Evolutionary conservation across 2,888 invertebrate species (phyloP).

Genomic region (Desoria tigrina): DNA sequence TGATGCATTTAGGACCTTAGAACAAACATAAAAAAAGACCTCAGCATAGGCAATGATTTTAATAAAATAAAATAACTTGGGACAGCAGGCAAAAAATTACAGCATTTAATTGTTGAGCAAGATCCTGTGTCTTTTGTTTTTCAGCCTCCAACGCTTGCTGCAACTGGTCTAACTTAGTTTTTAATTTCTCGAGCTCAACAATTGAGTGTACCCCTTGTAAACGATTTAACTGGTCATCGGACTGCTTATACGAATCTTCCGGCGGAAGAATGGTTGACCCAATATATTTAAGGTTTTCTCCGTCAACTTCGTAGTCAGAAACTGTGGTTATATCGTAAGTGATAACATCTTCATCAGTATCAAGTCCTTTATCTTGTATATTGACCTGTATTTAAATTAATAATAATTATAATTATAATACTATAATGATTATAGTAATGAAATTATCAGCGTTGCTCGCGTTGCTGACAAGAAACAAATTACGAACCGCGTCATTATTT

Average conservation of each 20-base stretch:
- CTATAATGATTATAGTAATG: no score
- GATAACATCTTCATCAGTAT: not conserved
- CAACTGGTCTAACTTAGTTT: constrained; percentile 20
- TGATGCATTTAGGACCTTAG: no score
- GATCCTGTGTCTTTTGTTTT: not conserved
- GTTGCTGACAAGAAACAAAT: no score
- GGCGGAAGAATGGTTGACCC: constrained; percentile 3
- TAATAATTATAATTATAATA: no score
- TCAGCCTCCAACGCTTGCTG: constrained; percentile 3
- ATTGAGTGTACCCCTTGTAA: constrained; percentile 13
- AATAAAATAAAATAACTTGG: no score
- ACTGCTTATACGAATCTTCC: constrained; percentile 19
- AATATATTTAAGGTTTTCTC: not conserved
- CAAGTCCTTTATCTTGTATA: no score
- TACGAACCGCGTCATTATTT: no score
- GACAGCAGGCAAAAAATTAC: not conserved
- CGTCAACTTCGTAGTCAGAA: constrained; percentile 1
- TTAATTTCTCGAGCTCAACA: constrained; percentile 21
- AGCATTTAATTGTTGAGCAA: not conserved
- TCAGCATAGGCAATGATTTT: no score
- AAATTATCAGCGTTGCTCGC: no score
- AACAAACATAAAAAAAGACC: no score
- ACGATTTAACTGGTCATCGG: constrained; percentile 17
- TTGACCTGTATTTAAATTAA: no score
- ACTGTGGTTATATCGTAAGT: constrained; percentile 11